Base-by-base conservation (phyloP, 2,888 invertebrate genomes). In the Andrena hattorfiana region DNA sequence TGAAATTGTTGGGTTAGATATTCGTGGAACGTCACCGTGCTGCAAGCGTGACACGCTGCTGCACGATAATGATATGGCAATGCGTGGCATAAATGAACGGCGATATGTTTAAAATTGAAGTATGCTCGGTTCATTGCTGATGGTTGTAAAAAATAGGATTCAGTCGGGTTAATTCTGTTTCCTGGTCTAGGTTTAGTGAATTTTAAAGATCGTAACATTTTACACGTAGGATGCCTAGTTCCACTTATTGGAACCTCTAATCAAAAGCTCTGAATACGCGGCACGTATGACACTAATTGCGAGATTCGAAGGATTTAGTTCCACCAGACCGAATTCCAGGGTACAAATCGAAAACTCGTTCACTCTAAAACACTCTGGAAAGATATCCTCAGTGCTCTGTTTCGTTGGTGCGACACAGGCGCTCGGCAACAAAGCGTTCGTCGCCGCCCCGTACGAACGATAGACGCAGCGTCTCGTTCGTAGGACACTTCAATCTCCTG, bases 401-500 rank as follows among this genome's bases (percentile, higher is more conserved):
- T 59, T 59, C 32, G 42, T 56, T 23, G 20, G n/a, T 48, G 26
- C 49, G 30, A 35, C 28, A 30, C 28, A 54, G 30, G 32, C 28
- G 23, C 16, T 42, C 56, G n/a, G n/a, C 32, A 28, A 79, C 78
- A 79, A 69, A 79, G 32, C 32, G 62, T 56, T 66, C 42, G 59
- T 48, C 8, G n/a, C 49, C 13, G n/a, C 23, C 51, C 16, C 28
- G 23, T 20, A 60, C 59, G 48, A 20, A 59, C 64, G 59, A 66
- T 60, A 32, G 60, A 62, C 48, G 23, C 51, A 35, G 35, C 30
- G 48, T 72, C 72, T 62, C 81, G 81, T 73, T 81, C 73, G 81
- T 49, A 35, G 67, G 81, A 73, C 81, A 73, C 81, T 81, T 67
- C 81, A 81, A 81, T 81, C 81, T 81, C 73, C 81, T 81, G 66